Evolutionary conservation across 2,113 vertebrate species (phyloP).

Genomic region (Psilopogon haemacephalus): DNA sequence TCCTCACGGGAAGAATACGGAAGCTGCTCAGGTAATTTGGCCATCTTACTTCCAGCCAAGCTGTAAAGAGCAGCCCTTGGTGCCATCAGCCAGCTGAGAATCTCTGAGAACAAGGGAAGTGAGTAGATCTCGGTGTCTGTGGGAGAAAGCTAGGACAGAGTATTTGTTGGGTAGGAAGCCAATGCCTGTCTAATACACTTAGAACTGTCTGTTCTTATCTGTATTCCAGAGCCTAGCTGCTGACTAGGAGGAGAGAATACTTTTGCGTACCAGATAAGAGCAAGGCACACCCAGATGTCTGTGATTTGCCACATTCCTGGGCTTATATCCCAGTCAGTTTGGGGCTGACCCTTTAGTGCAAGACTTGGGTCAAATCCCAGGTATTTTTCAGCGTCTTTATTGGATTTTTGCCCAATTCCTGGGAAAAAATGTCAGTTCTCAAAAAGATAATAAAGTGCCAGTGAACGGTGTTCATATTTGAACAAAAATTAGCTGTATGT

Average conservation of each 20-base stretch:
- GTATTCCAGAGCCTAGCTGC: not conserved
- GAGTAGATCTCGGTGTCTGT: not conserved
- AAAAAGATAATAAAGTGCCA: not conserved
- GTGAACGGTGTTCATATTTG: not conserved
- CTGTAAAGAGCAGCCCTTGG: not conserved
- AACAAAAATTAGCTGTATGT: not conserved
- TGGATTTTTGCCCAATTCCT: not conserved
- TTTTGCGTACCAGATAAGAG: not conserved
- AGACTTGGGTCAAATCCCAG: not conserved
- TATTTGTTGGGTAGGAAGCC: not conserved
- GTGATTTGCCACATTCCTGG: not conserved
- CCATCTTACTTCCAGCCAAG: not conserved
- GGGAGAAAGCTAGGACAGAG: not conserved
- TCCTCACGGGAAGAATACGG: conserved; percentile 86
- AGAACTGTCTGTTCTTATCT: not conserved
- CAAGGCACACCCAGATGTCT: not conserved
- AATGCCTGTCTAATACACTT: not conserved
- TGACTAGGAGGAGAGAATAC: not conserved
- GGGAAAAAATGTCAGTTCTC: not conserved
- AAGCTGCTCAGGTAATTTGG: conserved; percentile 83
- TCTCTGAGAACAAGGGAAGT: not conserved
- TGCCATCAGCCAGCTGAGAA: not conserved
- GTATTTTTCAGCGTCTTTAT: not conserved
- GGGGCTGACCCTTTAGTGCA: not conserved
- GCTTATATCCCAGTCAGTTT: not conserved